These are phyloP conservation scores for Piaya cayana DNA, from an alignment of 2,113 vertebrate species.

Conservation along the genomic window DNA sequence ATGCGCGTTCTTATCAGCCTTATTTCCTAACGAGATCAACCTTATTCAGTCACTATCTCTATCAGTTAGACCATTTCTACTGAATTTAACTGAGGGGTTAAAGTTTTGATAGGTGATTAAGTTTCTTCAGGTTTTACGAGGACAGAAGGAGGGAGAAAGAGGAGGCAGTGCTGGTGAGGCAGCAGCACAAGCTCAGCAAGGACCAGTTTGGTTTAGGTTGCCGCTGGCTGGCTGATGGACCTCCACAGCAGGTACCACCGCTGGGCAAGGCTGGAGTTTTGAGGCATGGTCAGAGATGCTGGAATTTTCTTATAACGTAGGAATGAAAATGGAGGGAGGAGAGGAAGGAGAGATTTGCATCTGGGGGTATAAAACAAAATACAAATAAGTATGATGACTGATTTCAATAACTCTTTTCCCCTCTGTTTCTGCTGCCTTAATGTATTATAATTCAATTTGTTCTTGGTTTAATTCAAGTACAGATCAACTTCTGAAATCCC, in stretches of 20 bases:
- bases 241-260: neutral
- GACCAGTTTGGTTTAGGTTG: neutral
- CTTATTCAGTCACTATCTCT: neutral
- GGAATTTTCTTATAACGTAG: neutral
- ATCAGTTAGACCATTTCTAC: neutral
- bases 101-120: neutral
- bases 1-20: rapidly evolving
- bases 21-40: neutral
- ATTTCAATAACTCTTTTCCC: neutral
- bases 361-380: neutral
- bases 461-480: neutral
- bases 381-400: neutral
- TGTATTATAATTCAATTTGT: neutral
- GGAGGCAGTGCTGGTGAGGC: neutral
- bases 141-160: neutral
- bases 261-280: neutral
- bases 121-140: neutral
- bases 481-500: neutral
- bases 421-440: neutral
- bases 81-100: neutral
- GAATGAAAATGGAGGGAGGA: neutral
- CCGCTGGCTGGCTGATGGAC: rapidly evolving
- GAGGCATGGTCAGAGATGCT: neutral
- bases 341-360: neutral
- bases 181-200: neutral